Conservation (phyloP, 1,140 invertebrate species). For the Drosophila azteca region DNA sequence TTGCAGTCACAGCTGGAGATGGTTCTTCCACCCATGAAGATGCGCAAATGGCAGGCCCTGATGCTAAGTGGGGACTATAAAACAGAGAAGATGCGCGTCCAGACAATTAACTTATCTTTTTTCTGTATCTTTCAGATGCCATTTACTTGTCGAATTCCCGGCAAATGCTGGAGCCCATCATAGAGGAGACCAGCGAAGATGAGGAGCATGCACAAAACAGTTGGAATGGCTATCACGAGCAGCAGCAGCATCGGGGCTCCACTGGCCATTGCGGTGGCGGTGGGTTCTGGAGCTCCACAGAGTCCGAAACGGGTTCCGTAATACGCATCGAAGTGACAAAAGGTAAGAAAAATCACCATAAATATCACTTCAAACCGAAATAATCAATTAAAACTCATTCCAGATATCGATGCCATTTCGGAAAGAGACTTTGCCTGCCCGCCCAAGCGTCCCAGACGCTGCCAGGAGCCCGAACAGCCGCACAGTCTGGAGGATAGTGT, state of each 20-base stretch:
- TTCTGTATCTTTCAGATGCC: conserved; percentile 67
- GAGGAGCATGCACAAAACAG: conserved; percentile 85
- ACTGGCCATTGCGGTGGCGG: conserved; percentile 33
- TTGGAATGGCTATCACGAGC: conserved; percentile 60
- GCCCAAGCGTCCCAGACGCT: conserved; percentile 89
- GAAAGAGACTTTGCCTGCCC: conserved; percentile 91
- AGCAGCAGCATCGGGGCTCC: neutral
- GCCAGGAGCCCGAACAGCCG: conserved; percentile 73
- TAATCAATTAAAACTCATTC: conserved; percentile 6
- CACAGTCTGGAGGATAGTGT: conserved; percentile 63
- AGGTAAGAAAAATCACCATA: conserved; percentile 69
- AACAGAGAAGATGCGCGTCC: too few relatives aligned
- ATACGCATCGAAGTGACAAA: conserved; percentile 84
- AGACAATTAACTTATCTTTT: neutral
- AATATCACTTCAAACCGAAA: neutral
- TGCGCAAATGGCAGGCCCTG: conserved; percentile 2
- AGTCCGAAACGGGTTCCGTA: conserved; percentile 87
- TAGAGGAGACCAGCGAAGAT: conserved; percentile 90
- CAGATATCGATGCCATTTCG: conserved; percentile 87
- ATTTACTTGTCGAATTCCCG: conserved; percentile 76
- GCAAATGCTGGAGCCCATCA: conserved; percentile 87
- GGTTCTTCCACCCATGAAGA: conserved; percentile 42
- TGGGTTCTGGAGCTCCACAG: conserved; percentile 86
- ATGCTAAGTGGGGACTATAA: conserved; percentile 18
- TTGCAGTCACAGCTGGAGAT: conserved; percentile 51